Percentiles rank a stretch among this genome's conserved stretches.
Evolutionary conservation across 1,140 invertebrate species (phyloP).

Genomic region (Sipha flava): DNA sequence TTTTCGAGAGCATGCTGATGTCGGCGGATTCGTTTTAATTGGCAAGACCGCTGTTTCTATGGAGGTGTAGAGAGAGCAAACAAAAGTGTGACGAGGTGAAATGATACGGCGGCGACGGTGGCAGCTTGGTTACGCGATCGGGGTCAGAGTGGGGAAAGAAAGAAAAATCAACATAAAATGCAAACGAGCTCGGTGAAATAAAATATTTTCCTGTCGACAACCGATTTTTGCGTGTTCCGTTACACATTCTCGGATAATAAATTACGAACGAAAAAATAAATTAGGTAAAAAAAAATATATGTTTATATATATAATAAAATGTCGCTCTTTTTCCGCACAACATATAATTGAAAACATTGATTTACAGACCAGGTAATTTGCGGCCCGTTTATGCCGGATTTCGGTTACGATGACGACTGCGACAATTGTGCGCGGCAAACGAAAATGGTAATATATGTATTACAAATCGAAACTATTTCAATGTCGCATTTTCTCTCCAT

Average conservation of each 20-base stretch:
- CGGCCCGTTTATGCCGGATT: no score
- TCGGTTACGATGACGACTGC: no score
- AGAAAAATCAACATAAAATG: not conserved
- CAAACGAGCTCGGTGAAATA: not conserved
- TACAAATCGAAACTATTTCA: not conserved
- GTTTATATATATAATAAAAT: no score
- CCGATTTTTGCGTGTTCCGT: not conserved
- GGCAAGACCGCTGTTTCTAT: no score
- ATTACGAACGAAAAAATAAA: not conserved
- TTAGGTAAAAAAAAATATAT: not conserved
- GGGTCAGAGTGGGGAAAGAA: not conserved
- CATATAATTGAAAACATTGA: slow-evolving; percentile 8
- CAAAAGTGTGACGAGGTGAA: no score
- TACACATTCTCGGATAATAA: not conserved
- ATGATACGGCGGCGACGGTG: no score
- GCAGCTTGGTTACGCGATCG: no score
- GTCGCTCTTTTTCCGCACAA: not conserved
- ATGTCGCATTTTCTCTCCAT: not conserved
- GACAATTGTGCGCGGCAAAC: not conserved
- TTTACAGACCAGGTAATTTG: not conserved
- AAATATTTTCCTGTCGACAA: not conserved
- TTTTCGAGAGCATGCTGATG: no score
- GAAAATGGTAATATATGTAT: not conserved
- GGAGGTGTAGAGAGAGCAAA: no score
- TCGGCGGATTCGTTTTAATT: no score